Conservation (phyloP, 2,113 vertebrate species). For the Melanotaenia duboulayi region DNA sequence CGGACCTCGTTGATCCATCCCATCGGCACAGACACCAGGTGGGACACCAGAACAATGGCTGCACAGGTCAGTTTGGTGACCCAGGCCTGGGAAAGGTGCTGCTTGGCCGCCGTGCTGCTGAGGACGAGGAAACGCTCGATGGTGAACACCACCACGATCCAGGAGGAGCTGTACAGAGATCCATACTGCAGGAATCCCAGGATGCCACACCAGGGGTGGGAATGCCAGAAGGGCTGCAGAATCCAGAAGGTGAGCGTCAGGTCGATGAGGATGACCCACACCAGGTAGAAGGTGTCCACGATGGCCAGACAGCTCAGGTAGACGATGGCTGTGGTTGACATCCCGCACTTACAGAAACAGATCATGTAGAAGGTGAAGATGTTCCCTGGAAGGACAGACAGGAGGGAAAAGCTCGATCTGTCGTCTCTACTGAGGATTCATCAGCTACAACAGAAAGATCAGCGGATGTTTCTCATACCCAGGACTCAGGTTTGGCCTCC, state of each 20-base stretch:
- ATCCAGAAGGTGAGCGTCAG: constrained; percentile 81
- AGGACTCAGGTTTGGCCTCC: no score
- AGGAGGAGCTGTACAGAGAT: constrained; percentile 80
- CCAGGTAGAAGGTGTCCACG: constrained; percentile 79
- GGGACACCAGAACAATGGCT: constrained; percentile 73
- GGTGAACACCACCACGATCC: constrained; percentile 84
- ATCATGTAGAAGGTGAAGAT: constrained; percentile 85
- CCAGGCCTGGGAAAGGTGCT: constrained; percentile 66
- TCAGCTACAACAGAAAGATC: no score
- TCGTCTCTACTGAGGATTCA: no score
- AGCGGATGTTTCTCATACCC: no score
- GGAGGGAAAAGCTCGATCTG: not conserved
- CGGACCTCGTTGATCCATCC: constrained; percentile 79
- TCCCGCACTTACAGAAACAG: constrained; percentile 80
- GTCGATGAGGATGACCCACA: constrained; percentile 84
- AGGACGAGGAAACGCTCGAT: constrained; percentile 83
- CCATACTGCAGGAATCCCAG: constrained; percentile 81
- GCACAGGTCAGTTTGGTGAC: constrained; percentile 71
- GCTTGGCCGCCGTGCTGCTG: constrained; percentile 60
- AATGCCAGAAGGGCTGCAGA: constrained; percentile 81
- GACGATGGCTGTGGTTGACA: constrained; percentile 78
- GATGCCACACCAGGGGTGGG: constrained; percentile 79
- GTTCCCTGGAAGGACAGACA: constrained; percentile 71
- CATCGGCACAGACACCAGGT: constrained; percentile 77
- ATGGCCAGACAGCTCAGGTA: constrained; percentile 82